Evolutionary conservation across 2,797 vertebrate genomes (phyloP).

Genomic region (Aeoliscus strigatus): DNA sequence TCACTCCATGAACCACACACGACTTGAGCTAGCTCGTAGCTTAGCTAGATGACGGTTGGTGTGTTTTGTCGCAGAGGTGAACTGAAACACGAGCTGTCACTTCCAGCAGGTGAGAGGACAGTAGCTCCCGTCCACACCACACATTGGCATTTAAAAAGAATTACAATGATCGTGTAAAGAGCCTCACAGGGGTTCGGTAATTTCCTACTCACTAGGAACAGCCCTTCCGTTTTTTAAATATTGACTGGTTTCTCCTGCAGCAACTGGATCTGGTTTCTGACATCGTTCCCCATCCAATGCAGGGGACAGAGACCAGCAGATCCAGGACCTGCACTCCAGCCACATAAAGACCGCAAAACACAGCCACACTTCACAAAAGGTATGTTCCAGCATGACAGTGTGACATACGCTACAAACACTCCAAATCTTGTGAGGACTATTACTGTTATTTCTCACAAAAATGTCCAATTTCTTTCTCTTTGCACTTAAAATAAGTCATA

Average conservation of each 20-base stretch:
- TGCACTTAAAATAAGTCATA: no score
- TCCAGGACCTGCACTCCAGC: constrained; percentile 3
- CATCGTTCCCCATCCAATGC: constrained; percentile 26
- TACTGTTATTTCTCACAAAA: no score
- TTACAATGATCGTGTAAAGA: no score
- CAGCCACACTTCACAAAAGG: constrained; percentile 24
- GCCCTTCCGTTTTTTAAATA: constrained; percentile 19
- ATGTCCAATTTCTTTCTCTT: no score
- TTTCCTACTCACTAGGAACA: background rate
- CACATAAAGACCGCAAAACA: constrained; percentile 1
- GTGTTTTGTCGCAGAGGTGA: constrained; percentile 31
- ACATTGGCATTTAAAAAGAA: no score
- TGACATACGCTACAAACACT: no score
- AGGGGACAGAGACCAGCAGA: constrained; percentile 43
- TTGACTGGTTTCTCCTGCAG: constrained; percentile 29
- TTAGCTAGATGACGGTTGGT: constrained; percentile 21
- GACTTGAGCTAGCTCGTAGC: constrained; percentile 36
- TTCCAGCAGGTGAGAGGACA: background rate
- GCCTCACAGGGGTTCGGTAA: no score
- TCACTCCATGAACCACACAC: no score
- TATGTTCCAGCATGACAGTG: no score
- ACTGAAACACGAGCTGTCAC: constrained; percentile 1
- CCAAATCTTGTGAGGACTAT: no score
- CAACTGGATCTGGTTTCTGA: constrained; percentile 33
- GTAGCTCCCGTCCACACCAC: background rate